Evolutionary conservation across 2,113 vertebrate species (phyloP).

Genomic region (Nansenia antarctica): DNA sequence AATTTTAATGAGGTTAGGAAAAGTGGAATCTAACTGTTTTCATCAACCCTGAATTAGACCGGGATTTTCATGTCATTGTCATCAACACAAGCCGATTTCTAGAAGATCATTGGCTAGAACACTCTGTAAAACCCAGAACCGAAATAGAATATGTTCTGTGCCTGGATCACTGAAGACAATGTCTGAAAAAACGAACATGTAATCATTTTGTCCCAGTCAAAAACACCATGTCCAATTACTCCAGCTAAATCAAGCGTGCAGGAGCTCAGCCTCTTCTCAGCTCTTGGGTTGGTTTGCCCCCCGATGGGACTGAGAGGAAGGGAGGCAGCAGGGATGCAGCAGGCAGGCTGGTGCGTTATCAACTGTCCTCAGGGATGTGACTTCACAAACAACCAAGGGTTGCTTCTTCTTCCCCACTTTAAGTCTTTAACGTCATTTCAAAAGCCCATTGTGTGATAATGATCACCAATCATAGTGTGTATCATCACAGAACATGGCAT

Average conservation of each 20-base stretch:
- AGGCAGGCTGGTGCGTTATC: background rate
- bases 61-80: constrained; percentile 14
- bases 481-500: too few relatives aligned
- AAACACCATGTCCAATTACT: constrained; percentile 75
- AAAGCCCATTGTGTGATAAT: too few relatives aligned
- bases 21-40: constrained; percentile 53
- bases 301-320: constrained; percentile 38
- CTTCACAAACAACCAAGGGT: constrained; percentile 42
- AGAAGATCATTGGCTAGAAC: too few relatives aligned
- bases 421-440: too few relatives aligned
- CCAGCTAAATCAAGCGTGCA: constrained; percentile 66
- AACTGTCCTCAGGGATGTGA: constrained; percentile 37
- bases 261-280: constrained; percentile 51
- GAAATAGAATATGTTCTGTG: background rate
- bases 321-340: background rate
- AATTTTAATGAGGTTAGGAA: constrained; percentile 51
- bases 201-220: constrained; percentile 72
- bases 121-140: background rate
- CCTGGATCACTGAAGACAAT: constrained; percentile 44
- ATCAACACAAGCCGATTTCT: constrained; percentile 37
- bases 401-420: too few relatives aligned
- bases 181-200: constrained; percentile 64
- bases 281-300: constrained; percentile 60
- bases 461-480: background rate
- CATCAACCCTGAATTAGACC: too few relatives aligned